Base-by-base conservation (phyloP, 2,113 vertebrate genomes). In the Proterorhinus semilunaris region DNA sequence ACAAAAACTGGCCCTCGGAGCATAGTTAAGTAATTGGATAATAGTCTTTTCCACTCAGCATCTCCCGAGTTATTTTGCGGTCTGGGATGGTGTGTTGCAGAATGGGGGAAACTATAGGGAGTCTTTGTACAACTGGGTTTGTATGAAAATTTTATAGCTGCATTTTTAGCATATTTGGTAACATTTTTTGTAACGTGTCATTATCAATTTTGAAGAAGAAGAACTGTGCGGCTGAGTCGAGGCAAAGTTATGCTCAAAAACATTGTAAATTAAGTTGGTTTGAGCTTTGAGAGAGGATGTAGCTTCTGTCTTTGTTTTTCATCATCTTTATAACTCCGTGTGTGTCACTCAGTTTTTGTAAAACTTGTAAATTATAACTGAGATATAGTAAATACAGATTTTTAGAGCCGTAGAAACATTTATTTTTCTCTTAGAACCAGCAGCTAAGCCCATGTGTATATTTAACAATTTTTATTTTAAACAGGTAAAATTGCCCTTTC, bases 401-500 rank as follows among this genome's bases (percentile, higher is more conserved):
- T 86, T 73, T 89, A 84, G 85, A 87, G 70, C 55, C 79, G 83
- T 87, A 85, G 77, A 90, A 88, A 78, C 83, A 81, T 85, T 85
- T 80, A 83, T 90, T 91, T 90, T 90, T 89, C 76, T 85, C 76
- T 84, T 78, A 78, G 63, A 91, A 90, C 88, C 85, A 89, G 85
- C 83, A 90, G 74, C 78, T 78, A 87, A 87, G 86, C 73, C 78
- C 79, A 27, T 71, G 76, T 85, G 83, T 87, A 86, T 75, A 84
- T 84, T 84, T 66, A 83, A 80, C 54, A 62, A 78, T 83, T 73
- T 82, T 80, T 87, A 64, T 87, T 65, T 78, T 82, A 83, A 74
- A 69, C 85, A 92, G 87, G 78, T 92, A 86, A 87, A 91, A 91
- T 94, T 92, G 90, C 91, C 90, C 91, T 95, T 92, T 90, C 90